Percentiles rank a stretch among this genome's conserved stretches.
Evolutionary conservation across 2,113 vertebrate species (phyloP).

Genomic region (Anolis sagrei): DNA sequence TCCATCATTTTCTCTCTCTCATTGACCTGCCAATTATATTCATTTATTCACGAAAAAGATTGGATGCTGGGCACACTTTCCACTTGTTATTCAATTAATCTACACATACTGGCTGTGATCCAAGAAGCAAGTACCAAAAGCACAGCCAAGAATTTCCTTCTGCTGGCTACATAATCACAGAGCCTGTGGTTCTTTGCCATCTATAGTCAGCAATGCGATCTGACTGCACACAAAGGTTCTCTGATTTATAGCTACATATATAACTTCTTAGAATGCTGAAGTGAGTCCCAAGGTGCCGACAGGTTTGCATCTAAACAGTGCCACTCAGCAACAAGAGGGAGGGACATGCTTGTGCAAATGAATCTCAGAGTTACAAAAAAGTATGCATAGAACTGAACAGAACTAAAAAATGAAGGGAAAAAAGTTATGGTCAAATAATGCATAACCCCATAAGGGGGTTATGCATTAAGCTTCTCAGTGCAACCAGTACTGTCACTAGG

Average conservation of each 20-base stretch:
- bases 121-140: neutral
- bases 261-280: neutral
- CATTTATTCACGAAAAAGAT: neutral
- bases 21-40: conserved; percentile 1
- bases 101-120: neutral
- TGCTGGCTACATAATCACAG: neutral
- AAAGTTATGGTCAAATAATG: neutral
- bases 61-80: neutral
- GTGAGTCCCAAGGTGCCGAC: neutral
- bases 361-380: too few species aligned
- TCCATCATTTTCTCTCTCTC: neutral
- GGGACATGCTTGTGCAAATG: neutral
- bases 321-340: neutral
- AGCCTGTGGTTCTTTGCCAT: conserved; percentile 3
- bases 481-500: too few species aligned
- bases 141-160: neutral
- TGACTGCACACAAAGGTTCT: neutral
- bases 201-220: neutral
- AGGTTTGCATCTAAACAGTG: neutral
- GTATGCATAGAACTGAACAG: neutral
- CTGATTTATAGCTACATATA: neutral
- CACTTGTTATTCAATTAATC: conserved; percentile 5
- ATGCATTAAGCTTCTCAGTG: neutral
- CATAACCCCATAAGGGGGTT: neutral
- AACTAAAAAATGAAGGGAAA: neutral